These are phyloP conservation scores for Micrastur ruficollis DNA, from an alignment of 2,797 vertebrate species.

Conservation along the genomic window DNA sequence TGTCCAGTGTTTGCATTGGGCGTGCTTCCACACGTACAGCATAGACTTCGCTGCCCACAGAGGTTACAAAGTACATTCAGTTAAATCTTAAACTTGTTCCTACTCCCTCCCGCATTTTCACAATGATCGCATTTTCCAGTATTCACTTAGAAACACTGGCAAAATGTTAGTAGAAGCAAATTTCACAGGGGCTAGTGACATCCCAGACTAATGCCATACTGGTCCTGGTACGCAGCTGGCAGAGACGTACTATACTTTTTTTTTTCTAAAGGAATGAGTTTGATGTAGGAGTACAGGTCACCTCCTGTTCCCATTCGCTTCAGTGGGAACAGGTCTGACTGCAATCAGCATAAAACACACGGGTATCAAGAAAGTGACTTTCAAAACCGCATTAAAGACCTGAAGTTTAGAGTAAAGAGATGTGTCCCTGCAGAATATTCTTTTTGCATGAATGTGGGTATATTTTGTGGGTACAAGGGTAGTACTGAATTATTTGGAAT, in stretches of 20 bases:
- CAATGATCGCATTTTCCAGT: accelerated
- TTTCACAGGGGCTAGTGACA: background rate
- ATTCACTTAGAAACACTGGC: background rate
- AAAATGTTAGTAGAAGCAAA: background rate
- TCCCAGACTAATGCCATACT: background rate
- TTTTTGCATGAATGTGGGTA: background rate
- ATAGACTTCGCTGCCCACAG: background rate
- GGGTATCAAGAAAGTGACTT: background rate
- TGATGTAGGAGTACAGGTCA: background rate
- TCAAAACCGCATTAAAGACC: background rate
- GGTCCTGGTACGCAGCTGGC: background rate
- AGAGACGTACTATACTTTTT: accelerated
- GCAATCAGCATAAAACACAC: background rate
- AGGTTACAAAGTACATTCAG: background rate
- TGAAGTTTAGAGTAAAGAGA: background rate
- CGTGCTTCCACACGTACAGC: background rate
- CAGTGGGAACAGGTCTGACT: background rate
- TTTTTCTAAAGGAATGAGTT: background rate
- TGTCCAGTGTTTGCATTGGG: background rate
- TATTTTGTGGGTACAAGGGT: background rate
- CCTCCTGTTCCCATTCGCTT: background rate
- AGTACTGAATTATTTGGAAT: background rate
- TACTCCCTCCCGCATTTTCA: background rate
- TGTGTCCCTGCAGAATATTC: background rate
- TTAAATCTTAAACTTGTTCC: background rate